phyloP scores from a whole-genome alignment of 2,113 vertebrate genomes.

The Copsychus sechellarum region DNA sequence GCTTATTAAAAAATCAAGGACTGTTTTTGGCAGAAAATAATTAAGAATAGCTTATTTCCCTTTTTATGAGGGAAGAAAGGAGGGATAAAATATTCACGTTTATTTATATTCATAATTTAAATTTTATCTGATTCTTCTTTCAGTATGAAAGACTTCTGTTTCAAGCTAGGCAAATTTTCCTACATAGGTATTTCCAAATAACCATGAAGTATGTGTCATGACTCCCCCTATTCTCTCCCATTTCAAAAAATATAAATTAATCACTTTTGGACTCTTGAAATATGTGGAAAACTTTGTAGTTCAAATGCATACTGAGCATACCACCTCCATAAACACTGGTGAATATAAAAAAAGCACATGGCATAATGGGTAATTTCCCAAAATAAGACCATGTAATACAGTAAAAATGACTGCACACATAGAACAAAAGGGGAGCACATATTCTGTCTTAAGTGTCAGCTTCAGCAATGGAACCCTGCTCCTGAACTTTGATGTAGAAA shows the following conservation, averaged over 20 bases:
- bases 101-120: neutral
- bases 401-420: neutral
- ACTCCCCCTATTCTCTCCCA: neutral
- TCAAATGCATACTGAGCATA: neutral
- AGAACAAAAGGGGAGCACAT: neutral
- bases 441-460: neutral
- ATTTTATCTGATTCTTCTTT: constrained; percentile 4
- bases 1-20: neutral
- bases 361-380: neutral
- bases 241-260: neutral
- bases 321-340: neutral
- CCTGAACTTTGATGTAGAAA: neutral
- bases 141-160: neutral
- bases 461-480: neutral
- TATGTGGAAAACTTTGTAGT: neutral
- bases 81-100: neutral
- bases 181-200: neutral
- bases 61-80: neutral
- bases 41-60: neutral
- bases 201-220: neutral
- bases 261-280: neutral
- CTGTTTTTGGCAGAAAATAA: neutral
- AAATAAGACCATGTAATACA: neutral
- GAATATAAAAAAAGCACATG: neutral
- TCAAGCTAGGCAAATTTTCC: neutral